Evolutionary conservation across 2,797 vertebrate species (phyloP), one percentile per base, ranked within the genome.

Genomic region (Typhlichthys subterraneus): DNA sequence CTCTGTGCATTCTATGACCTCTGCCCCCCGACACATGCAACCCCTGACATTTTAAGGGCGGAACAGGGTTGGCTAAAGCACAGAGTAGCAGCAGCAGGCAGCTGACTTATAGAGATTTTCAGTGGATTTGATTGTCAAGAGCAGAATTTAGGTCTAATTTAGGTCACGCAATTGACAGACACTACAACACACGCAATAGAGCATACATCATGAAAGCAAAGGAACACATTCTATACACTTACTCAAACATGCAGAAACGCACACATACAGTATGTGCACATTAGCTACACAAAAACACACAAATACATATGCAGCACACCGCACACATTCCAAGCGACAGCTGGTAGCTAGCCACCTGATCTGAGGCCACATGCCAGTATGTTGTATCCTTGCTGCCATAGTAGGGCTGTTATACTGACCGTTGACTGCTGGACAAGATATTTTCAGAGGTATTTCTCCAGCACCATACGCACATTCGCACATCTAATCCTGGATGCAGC

Each of bases 21-120:
- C 76, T 81, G 86, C 80, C 81, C 79, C 87, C 84, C 33, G 72
- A 57, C 72, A 58, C 63, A 64, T 58, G 72, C 64, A 56, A 13
- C 52, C 10, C 52, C 33, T 38, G 33, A 38, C 33, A 38, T 38
- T 38, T 38, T 38, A 38, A 38, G 33, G 33, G 33, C 8, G 2
- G 33, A 38, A 38, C 33, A 38, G 33, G 7, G 33, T 7, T 38
- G 33, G 52, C 17, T 53, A 5, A 12, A 23, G 77, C 74, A 67
- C 72, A 71, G 66, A 59, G 58, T 63, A 50, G 53, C n/a, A 23
- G 45, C 17, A 19, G 64, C 74, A 77, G 63, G 70, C 73, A 15
- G 63, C 85, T 81, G 85, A 85, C 88, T 89, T 86, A 86, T 78
- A 84, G 80, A 73, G 73, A 88, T 88, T 81, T 80, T 67, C 58